Conservation (phyloP, 2,888 invertebrate species). For the Drosophila merina region DNA sequence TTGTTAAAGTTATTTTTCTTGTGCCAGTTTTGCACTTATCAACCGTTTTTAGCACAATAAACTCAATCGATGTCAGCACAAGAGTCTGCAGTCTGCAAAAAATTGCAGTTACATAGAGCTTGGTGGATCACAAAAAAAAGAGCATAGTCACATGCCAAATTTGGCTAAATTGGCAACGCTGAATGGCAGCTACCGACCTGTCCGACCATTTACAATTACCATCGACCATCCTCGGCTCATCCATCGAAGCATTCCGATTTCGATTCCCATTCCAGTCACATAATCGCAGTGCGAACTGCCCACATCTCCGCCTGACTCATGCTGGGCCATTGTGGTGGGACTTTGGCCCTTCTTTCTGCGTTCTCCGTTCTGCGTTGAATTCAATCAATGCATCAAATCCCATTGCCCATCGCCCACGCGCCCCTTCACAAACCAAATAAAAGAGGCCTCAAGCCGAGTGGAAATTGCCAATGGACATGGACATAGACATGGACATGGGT, state of each 20-base stretch:
- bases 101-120: conserved; percentile 1
- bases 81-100: conserved; percentile 7
- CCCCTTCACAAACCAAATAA: conserved; percentile 11
- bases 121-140: conserved; percentile 9
- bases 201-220: conserved; percentile 46
- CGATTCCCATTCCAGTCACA: conserved; percentile 57
- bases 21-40: conserved; percentile 22
- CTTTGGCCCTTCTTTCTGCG: conserved; percentile 50
- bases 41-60: conserved; percentile 5
- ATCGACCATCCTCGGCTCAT: conserved; percentile 31
- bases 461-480: conserved; percentile 65
- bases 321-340: conserved; percentile 46
- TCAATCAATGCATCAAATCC: conserved; percentile 79
- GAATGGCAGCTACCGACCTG: conserved; percentile 49
- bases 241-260: conserved; percentile 23
- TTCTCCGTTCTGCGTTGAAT: conserved; percentile 57
- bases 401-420: conserved; percentile 56
- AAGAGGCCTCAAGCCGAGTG: conserved; percentile 37
- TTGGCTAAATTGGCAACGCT: conserved; percentile 48
- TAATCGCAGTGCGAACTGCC: conserved; percentile 36
- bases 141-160: conserved; percentile 41
- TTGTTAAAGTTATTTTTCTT: background rate
- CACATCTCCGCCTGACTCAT: conserved; percentile 46
- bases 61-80: conserved; percentile 1
- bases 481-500: conserved; percentile 66